Conservation (phyloP, 2,888 invertebrate species). For the Gymnoscelis rufifasciata region DNA sequence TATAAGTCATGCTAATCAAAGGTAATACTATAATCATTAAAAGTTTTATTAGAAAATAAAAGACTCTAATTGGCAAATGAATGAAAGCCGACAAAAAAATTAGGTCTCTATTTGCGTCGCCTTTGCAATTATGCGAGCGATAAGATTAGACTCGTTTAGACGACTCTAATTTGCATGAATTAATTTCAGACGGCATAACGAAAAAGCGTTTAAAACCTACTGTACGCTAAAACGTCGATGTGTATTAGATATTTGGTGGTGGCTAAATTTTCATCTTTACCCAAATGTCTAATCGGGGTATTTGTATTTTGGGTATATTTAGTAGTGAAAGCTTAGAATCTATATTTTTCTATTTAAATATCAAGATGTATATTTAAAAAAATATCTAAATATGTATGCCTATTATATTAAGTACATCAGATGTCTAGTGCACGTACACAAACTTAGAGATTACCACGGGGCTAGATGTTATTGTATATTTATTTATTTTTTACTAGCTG, state of each 20-base stretch:
- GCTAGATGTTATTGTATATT: no score
- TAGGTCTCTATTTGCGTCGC: conserved; percentile 43
- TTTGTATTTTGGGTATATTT: no score
- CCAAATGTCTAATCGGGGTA: no score
- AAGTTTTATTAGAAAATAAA: conserved; percentile 10
- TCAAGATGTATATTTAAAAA: no score
- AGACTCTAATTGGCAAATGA: conserved; percentile 37
- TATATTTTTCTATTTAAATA: no score
- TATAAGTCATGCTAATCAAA: neutral
- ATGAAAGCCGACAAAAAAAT: conserved; percentile 43
- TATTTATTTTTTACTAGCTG: no score
- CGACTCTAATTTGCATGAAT: conserved; percentile 62
- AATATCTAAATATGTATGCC: no score
- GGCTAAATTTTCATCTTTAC: no score
- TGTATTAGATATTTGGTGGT: neutral
- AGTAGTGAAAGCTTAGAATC: no score
- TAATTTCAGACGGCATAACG: conserved; percentile 55
- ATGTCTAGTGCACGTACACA: no score
- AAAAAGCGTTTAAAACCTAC: conserved; percentile 39
- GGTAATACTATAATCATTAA: neutral
- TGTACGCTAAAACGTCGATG: neutral
- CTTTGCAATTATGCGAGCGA: conserved; percentile 54
- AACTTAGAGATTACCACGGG: no score
- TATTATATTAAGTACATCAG: neutral
- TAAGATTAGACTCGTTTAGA: conserved; percentile 61